These are phyloP conservation scores for Rhabdomys pumilio DNA, from an alignment of 2,797 vertebrate species.

Conservation along the genomic window DNA sequence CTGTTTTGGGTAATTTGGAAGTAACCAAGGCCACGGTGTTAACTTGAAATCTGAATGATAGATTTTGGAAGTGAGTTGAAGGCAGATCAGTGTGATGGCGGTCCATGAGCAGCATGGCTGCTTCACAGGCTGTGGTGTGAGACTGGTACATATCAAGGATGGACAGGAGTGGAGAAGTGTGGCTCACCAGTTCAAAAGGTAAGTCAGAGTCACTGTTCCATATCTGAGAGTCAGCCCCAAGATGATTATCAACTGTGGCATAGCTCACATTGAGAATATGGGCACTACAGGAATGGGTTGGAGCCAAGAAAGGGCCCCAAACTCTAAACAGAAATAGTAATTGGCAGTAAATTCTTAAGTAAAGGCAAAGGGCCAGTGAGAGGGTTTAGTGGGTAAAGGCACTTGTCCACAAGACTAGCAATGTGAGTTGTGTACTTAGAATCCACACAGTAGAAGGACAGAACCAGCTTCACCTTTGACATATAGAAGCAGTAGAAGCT, in stretches of 20 bases:
- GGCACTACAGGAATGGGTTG: background rate
- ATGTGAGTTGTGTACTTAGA: background rate
- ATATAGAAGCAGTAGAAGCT: too few relatives aligned
- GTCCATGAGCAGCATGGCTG: background rate
- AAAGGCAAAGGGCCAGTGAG: background rate
- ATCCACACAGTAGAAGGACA: background rate
- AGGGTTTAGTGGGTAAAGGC: background rate
- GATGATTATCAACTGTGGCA: too few relatives aligned
- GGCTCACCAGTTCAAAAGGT: background rate
- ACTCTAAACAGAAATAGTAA: background rate
- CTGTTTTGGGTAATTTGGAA: background rate
- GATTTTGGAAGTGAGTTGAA: background rate
- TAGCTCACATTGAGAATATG: background rate
- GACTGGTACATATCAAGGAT: background rate
- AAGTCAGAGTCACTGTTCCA: background rate
- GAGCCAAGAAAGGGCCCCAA: background rate
- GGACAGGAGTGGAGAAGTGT: background rate
- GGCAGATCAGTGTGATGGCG: background rate
- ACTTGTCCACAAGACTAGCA: background rate
- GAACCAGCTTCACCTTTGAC: too few relatives aligned
- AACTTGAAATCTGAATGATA: background rate
- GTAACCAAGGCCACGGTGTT: background rate
- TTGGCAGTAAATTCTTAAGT: background rate
- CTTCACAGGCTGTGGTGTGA: background rate
- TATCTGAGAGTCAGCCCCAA: background rate